Percentiles rank a stretch among this genome's conserved stretches.
phyloP scores from a whole-genome alignment of 1,140 invertebrate genomes.

The Pseudomyrmex sp. region DNA sequence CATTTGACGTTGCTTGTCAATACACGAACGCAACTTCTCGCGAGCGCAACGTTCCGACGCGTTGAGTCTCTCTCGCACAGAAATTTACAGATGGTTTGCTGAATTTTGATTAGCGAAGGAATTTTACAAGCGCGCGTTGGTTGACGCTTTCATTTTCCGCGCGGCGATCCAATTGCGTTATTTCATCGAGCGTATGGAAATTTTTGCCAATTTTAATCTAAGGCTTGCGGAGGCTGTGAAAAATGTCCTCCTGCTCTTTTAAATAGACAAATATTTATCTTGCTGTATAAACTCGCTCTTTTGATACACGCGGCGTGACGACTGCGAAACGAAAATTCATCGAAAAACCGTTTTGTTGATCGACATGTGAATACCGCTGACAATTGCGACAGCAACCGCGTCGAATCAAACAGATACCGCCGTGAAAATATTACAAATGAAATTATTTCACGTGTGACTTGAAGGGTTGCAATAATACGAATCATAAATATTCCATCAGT shows the following conservation, averaged over 20 bases:
- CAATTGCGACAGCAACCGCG: constrained; percentile 14
- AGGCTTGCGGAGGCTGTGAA: neutral
- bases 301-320: neutral
- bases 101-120: constrained; percentile 23
- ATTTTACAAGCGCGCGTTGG: neutral
- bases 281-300: constrained; percentile 39
- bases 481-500: constrained; percentile 15
- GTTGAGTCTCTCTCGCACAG: neutral
- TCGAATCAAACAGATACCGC: neutral
- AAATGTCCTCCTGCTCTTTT: neutral
- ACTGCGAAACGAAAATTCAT: constrained; percentile 25
- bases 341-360: constrained; percentile 1
- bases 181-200: constrained; percentile 4
- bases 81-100: neutral
- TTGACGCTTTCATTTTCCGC: constrained; percentile 20
- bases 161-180: neutral
- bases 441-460: constrained; percentile 37
- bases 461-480: constrained; percentile 8
- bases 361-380: neutral
- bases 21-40: neutral
- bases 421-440: constrained; percentile 1
- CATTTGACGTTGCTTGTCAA: constrained; percentile 11
- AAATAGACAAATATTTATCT: constrained; percentile 44
- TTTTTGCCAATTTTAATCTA: neutral
- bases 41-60: too few relatives aligned